Evolutionary conservation across 2,797 vertebrate species (phyloP), one percentile per base, ranked within the genome.

Genomic region (Hephaestus fuliginosus): DNA sequence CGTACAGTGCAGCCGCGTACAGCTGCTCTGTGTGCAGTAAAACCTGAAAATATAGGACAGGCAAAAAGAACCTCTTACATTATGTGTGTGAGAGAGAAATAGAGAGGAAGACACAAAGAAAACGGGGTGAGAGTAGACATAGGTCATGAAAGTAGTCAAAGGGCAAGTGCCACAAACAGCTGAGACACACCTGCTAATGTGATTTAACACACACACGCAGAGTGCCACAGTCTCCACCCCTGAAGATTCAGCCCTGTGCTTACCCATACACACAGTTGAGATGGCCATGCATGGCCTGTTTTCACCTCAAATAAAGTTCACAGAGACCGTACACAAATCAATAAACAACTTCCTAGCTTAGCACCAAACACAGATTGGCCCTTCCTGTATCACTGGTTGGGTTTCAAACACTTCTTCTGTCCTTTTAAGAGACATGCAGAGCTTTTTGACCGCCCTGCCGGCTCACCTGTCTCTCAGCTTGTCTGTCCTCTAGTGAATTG

Each of bases 271-370:
- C 92, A 93, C 76, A 78, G 71, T 63, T 74, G 20, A 82, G 78
- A 84, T 57, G 55, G 76, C 77, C 80, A 88, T 14, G 87, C 87
- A 83, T 90, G 88, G 90, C 87, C 90, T 93, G 91, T 95, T 94
- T 89, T 89, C 88, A 94, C 91, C 87, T 90, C 69, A 93, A 95
- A 95, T 93, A 94, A 89, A 91, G 89, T 91, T 92, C 86, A 92
- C 83, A 94, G 83, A 87, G 82, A 90, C 82, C 43, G 15, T 91
- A 92, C 86, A 92, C 90, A 92, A 84, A 89, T 88, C 87, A 85
- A 85, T 89, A 91, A 92, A 94, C 91, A 94, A 56, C 69, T 33
- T 78, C 82, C 58, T 4, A 78, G 90, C 89, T 89, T 91, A 80
- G 86, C 88, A 90, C 78, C 85, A 94, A 92, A 94, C 92, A 93